phyloP scores from a whole-genome alignment of 2,113 vertebrate species.

The Ranitomeya imitator region DNA sequence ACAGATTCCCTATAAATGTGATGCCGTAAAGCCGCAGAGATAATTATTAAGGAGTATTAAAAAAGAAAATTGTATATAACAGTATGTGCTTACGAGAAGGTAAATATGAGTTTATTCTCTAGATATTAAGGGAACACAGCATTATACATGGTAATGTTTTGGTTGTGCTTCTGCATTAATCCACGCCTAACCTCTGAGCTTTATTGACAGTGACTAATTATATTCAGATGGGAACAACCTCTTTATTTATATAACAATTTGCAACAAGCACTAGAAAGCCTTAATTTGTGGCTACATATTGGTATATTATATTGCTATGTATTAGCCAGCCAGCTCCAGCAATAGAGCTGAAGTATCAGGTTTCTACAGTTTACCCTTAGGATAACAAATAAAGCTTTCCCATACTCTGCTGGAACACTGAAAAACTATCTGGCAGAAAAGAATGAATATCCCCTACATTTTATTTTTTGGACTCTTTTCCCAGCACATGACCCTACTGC shows the following conservation, averaged over 20 bases:
- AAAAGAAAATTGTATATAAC: background rate
- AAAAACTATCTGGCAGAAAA: slow-evolving; percentile 31
- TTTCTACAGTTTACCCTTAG: slow-evolving; percentile 52
- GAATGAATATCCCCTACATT: slow-evolving; percentile 20
- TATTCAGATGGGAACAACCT: slow-evolving; percentile 5
- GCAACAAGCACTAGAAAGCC: background rate
- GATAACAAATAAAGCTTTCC: slow-evolving; percentile 35
- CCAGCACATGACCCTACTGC: slow-evolving; percentile 22
- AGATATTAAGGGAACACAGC: background rate
- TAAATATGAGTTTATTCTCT: background rate
- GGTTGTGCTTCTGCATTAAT: background rate
- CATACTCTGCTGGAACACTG: slow-evolving; percentile 30
- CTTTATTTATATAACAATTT: slow-evolving; percentile 24
- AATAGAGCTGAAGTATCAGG: slow-evolving; percentile 6
- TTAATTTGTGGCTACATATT: slow-evolving; percentile 31
- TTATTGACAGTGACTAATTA: background rate
- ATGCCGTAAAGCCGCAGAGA: background rate
- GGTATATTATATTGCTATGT: slow-evolving; percentile 21
- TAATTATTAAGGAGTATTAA: background rate
- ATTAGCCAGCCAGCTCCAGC: slow-evolving; percentile 17
- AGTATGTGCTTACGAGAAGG: background rate
- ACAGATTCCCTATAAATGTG: background rate
- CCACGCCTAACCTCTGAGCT: background rate
- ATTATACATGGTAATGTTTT: background rate
- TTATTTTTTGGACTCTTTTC: slow-evolving; percentile 33